These are phyloP conservation scores for Brachionus rubens DNA, from an alignment of 1,140 invertebrate genomes.

Conservation along the genomic window DNA sequence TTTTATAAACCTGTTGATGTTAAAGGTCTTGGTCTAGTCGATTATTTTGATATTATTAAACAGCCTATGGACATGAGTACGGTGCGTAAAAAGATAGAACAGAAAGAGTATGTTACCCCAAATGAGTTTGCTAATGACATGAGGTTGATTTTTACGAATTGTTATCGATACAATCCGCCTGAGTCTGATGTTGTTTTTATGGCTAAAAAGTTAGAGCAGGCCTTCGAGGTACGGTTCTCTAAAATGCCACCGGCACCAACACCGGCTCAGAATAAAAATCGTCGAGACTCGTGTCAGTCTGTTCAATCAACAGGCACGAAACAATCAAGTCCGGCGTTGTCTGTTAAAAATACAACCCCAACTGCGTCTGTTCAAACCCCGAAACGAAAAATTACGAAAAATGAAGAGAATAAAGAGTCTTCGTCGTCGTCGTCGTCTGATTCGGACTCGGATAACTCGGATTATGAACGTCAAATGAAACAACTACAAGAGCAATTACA, in stretches of 20 bases:
- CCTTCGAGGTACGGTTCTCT: conserved; percentile 36
- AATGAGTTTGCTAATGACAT: conserved; percentile 91
- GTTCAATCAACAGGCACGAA: too few species aligned
- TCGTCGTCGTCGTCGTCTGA: not conserved
- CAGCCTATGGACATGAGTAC: conserved; percentile 99
- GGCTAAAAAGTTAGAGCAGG: conserved; percentile 82
- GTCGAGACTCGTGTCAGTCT: conserved; percentile 13
- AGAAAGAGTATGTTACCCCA: conserved; percentile 81
- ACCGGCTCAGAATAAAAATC: not conserved
- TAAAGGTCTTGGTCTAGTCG: conserved; percentile 82
- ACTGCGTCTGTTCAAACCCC: not conserved
- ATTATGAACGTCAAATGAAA: conserved; percentile 43
- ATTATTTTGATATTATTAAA: conserved; percentile 98
- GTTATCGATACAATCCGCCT: conserved; percentile 95
- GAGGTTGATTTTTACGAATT: conserved; percentile 96
- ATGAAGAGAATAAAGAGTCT: too few species aligned
- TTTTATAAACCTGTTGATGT: conserved; percentile 99
- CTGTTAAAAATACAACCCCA: conserved; percentile 5
- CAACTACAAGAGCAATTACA: conserved; percentile 51
- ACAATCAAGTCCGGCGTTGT: conserved; percentile 7
- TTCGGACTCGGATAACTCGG: conserved; percentile 16
- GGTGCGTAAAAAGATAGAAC: conserved; percentile 93
- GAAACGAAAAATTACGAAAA: too few species aligned
- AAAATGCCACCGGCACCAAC: conserved; percentile 31
- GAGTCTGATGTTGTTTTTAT: conserved; percentile 97